Base-by-base conservation (phyloP, 2,113 vertebrate genomes). In the Thymallus thymallus region DNA sequence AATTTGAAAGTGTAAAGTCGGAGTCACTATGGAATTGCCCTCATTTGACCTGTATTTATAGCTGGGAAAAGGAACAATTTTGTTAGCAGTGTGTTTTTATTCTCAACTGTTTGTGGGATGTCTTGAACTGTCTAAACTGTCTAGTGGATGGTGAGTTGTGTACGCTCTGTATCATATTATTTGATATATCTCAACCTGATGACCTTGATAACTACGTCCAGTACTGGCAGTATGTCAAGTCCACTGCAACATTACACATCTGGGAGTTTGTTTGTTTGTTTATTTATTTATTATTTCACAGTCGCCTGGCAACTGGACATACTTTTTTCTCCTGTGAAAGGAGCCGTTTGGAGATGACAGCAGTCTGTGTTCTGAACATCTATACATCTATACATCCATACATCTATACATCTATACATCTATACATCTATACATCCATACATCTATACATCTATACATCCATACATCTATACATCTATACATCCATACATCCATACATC, bases 241-340 rank as follows among this genome's bases (percentile, higher is more conserved):
- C 29, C 18, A 73, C 71, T 76, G 75, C 58, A 75, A 75, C 80
- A 78, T 22, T 46, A 46, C 32, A 68, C 20, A 68, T 83, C 78
- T 87, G 78, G 71, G 48, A 62, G 68, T 74, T 67, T 24, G 45
- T 74, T 64, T 61, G 68, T 74, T 67, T 24, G 6, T 81, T 76
- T 80, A 80, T 82, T 80, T 82, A 35, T 32, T 51, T 51, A 30
- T 66, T 69, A 85, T 76, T 72, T 62, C 29, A 22, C 68, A 45
- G 82, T 88, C 85, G 79, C 86, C 58, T 77, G 71, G 79, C 77
- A 88, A 88, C 82, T 41, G 56, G 18, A 35, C 65, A 56, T 45
- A 29, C 24, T 18, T 56, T n/a, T 5, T 16, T 30, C 0, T 22
- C 56, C n/a, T 60, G 72, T 56, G 29, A 62, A 48, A 76, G 45